A percentile compares a stretch with the other conserved stretches of the same genome.
Evolutionary conservation across 2,888 invertebrate species (phyloP).

Genomic region (Protodeltote pygarga): DNA sequence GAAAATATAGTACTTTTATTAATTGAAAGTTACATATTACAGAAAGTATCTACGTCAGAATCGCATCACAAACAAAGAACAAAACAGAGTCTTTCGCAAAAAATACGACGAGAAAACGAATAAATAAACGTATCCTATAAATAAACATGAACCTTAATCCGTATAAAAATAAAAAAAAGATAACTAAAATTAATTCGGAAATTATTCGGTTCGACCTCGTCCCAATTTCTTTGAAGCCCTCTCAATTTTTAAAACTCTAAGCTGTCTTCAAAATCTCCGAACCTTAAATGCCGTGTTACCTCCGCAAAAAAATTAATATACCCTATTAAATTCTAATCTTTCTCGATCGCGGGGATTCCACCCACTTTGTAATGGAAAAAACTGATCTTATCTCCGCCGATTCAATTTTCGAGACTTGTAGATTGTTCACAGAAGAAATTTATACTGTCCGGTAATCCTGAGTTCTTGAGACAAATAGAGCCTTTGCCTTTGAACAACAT

Average conservation of each 20-base stretch:
- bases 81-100: no score
- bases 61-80: no score
- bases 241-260: conserved; percentile 24
- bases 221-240: conserved; percentile 11
- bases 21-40: no score
- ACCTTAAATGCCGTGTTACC: conserved; percentile 32
- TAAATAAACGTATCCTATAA: no score
- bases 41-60: no score
- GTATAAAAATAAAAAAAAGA: no score
- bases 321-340: conserved; percentile 63
- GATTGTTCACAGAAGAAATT: conserved; percentile 58
- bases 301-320: conserved; percentile 59
- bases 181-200: background rate
- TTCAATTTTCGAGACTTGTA: conserved; percentile 64
- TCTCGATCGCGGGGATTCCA: conserved; percentile 44
- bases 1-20: no score
- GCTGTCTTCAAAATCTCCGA: conserved; percentile 18
- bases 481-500: conserved; percentile 16
- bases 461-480: conserved; percentile 36
- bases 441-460: conserved; percentile 56
- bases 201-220: background rate
- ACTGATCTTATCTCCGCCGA: conserved; percentile 61
- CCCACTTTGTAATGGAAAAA: conserved; percentile 66
- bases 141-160: no score
- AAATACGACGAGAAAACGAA: no score